phyloP scores from a whole-genome alignment of 2,113 vertebrate species.

The Todiramphus saurophagus region DNA sequence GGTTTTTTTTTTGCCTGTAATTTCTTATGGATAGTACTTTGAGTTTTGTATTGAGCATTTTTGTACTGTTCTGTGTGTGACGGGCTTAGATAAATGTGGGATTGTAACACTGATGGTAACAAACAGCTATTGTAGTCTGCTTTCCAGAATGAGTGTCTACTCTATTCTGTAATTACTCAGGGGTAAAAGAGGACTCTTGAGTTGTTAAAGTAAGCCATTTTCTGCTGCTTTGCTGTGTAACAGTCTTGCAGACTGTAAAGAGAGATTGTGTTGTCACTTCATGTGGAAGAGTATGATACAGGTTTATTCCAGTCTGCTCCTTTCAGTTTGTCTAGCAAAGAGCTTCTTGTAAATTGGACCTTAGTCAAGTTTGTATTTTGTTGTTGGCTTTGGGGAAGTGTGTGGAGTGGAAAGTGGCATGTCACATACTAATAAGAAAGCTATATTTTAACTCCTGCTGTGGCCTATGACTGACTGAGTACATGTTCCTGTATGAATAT shows the following conservation, averaged over 20 bases:
- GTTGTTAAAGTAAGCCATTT: constrained; percentile 46
- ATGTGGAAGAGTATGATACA: neutral
- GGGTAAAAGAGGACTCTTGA: constrained; percentile 45
- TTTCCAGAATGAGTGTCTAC: constrained; percentile 30
- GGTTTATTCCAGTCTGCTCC: neutral
- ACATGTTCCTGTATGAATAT: neutral
- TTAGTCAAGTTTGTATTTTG: neutral
- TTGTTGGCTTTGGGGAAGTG: neutral
- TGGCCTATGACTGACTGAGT: neutral
- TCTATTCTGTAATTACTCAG: constrained; percentile 34
- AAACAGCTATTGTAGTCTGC: constrained; percentile 27
- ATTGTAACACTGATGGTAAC: neutral
- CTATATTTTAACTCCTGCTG: neutral
- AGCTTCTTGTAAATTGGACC: neutral
- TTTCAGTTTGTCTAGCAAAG: neutral
- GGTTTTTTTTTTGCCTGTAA: neutral
- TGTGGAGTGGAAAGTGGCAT: neutral
- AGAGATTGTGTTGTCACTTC: neutral
- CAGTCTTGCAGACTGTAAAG: neutral
- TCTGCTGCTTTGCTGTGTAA: neutral
- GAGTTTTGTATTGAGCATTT: neutral
- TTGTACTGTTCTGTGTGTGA: neutral
- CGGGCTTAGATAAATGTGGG: constrained; percentile 4
- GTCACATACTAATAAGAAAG: neutral
- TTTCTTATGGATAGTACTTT: neutral